phyloP scores from a whole-genome alignment of 2,797 vertebrate genomes.

The Chelon auratus region DNA sequence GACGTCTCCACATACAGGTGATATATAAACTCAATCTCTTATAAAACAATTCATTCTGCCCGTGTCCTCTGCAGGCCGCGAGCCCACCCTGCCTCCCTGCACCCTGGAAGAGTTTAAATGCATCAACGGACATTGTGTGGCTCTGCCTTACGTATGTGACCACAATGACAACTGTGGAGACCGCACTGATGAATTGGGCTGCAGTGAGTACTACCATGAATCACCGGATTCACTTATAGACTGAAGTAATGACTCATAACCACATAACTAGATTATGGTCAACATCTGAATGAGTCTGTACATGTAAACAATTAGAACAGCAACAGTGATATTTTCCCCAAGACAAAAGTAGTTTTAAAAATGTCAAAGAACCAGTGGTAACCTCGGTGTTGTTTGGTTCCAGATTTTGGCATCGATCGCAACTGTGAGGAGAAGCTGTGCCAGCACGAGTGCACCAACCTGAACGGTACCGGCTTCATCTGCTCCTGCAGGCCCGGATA shows the following conservation, averaged over 20 bases:
- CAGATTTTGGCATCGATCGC: constrained; percentile 87
- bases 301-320: background rate
- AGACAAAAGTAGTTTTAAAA: background rate
- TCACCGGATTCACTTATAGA: background rate
- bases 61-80: constrained; percentile 81
- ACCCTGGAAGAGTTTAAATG: constrained; percentile 92
- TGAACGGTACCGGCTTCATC: constrained; percentile 91
- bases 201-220: constrained; percentile 87
- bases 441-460: constrained; percentile 90
- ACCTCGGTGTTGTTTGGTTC: constrained; percentile 23
- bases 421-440: constrained; percentile 91
- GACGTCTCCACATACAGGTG: constrained; percentile 13
- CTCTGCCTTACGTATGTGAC: constrained; percentile 89
- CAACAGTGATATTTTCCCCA: background rate
- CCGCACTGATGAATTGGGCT: constrained; percentile 90
- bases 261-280: background rate
- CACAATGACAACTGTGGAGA: constrained; percentile 93
- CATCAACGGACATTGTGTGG: constrained; percentile 88
- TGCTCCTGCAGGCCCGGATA: constrained; percentile 91
- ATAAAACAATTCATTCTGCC: constrained; percentile 31
- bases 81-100: constrained; percentile 89
- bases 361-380: background rate
- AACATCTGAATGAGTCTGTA: background rate
- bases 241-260: background rate
- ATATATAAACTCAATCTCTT: constrained; percentile 27